Evolutionary conservation across 2,113 vertebrate genomes (phyloP), one percentile per base, ranked within the genome.

Genomic region (Garra rufa): DNA sequence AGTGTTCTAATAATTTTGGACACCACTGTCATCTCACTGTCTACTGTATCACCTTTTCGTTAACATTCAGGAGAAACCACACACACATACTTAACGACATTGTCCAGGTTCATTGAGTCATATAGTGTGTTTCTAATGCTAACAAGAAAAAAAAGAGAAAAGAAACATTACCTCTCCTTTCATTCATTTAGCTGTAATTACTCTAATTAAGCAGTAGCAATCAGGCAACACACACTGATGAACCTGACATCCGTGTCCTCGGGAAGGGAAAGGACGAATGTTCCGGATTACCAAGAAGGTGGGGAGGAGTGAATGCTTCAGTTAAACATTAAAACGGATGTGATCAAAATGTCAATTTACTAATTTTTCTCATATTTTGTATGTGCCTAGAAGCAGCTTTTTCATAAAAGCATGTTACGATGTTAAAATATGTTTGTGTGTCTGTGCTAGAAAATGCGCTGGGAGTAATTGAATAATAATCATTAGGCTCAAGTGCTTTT

Each of bases 171-270:
- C 26, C 28, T 83, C 1, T 76, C n/a, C 73, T 81, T 73, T 77
- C 77, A 81, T 81, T 84, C 48, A 70, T 85, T 82, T 81, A 34
- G 63, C 34, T 52, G n/a, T 84, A 86, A 85, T 83, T 86, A 83
- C 81, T 26, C 48, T 86, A 83, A 88, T 88, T 86, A 86, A 82
- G 78, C 65, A 67, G 61, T 28, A 71, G 82, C 43, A 46, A 82
- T 77, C 41, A 85, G 70, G 76, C 38, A 73, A 70, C 34, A 28
- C 38, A 41, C 73, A 46, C 75, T 76, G 69, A 67, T 82, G 69
- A 83, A 86, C 70, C 28, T 57, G 21, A 46, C 70, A 74, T 84
- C 46, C 41, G 69, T 73, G 17, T 84, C 69, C 75, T 70, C 6
- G n/a, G 67, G 55, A 80, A 69, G n/a, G 17, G 76, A 65, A 43